Evolutionary conservation across 2,888 invertebrate species (phyloP).

Genomic region (Zaprionus lineosus): DNA sequence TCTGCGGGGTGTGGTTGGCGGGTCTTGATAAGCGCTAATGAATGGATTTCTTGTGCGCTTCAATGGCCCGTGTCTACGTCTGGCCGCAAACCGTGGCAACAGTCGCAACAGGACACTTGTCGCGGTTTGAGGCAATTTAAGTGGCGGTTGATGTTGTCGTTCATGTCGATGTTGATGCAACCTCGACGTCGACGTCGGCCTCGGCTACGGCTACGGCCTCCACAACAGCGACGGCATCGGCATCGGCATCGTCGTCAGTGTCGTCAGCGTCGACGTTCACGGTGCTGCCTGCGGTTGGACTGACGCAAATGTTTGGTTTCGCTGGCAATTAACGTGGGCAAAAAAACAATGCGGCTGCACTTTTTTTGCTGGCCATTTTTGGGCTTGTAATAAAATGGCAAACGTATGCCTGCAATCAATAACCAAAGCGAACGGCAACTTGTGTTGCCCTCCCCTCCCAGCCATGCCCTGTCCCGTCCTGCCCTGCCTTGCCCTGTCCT

Average conservation of each 20-base stretch:
- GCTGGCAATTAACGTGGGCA: slow-evolving; percentile 70
- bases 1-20: no score
- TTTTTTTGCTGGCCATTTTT: slow-evolving; percentile 47
- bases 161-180: slow-evolving; percentile 46
- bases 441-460: no score
- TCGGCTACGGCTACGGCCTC: slow-evolving; percentile 10
- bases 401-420: slow-evolving; percentile 74
- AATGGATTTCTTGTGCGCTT: slow-evolving; percentile 77
- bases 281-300: slow-evolving; percentile 52
- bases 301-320: slow-evolving; percentile 78
- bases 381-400: slow-evolving; percentile 71
- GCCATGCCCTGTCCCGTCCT: no score
- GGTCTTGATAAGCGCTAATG: slow-evolving; percentile 75
- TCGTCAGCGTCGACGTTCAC: slow-evolving; percentile 14
- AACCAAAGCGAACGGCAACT: slow-evolving; percentile 54
- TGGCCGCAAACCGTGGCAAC: slow-evolving; percentile 54
- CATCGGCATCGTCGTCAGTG: slow-evolving; percentile 26
- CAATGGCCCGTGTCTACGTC: slow-evolving; percentile 69
- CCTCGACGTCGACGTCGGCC: slow-evolving; percentile 20
- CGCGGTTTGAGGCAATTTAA: slow-evolving; percentile 78
- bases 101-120: slow-evolving; percentile 68
- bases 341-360: slow-evolving; percentile 44
- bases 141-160: slow-evolving; percentile 72
- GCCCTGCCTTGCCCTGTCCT: no score
- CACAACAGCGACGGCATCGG: no score